These are phyloP conservation scores for Epirrhoe alternata DNA, from an alignment of 2,888 invertebrate species.

Conservation along the genomic window DNA sequence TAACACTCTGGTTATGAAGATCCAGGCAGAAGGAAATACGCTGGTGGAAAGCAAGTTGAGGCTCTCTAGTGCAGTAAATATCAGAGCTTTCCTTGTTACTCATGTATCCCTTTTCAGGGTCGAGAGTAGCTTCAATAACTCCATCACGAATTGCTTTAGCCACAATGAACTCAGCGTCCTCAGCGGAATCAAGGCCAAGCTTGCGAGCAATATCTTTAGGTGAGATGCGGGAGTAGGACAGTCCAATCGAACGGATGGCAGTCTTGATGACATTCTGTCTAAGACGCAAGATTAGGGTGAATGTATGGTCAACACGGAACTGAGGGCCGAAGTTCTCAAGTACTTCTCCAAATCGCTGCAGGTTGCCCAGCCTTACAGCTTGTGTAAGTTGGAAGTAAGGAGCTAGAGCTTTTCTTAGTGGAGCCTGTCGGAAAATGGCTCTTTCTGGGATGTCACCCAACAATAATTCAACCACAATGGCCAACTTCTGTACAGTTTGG, in stretches of 20 bases:
- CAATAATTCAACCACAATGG: slow-evolving; percentile 96
- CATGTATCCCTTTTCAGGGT: slow-evolving; percentile 98
- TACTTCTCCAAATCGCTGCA: slow-evolving; percentile 97
- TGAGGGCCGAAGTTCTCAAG: slow-evolving; percentile 95
- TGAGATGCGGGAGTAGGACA: slow-evolving; percentile 98
- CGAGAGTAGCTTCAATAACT: slow-evolving; percentile 98
- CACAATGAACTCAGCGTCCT: slow-evolving; percentile 99
- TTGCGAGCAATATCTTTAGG: slow-evolving; percentile 97
- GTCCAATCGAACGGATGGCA: slow-evolving; percentile 97
- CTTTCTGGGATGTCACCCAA: slow-evolving; percentile 99
- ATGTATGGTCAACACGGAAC: slow-evolving; percentile 97
- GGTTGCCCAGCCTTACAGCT: slow-evolving; percentile 97
- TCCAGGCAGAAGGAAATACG: slow-evolving; percentile 98
- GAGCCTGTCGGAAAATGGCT: slow-evolving; percentile 96
- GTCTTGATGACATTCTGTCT: slow-evolving; percentile 99
- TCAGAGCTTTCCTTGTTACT: slow-evolving; percentile 98
- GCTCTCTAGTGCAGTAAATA: slow-evolving; percentile 98
- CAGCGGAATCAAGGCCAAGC: slow-evolving; percentile 96
- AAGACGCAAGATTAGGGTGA: slow-evolving; percentile 96
- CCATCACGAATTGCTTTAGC: slow-evolving; percentile 99
- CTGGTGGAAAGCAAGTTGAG: slow-evolving; percentile 97
- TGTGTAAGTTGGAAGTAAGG: slow-evolving; percentile 99
- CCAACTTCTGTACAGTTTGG: slow-evolving; percentile 97
- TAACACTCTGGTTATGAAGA: slow-evolving; percentile 99
- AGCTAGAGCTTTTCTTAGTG: slow-evolving; percentile 93